These are phyloP conservation scores for Dendrophyllia cribrosa DNA, from an alignment of 64 coral and sea anemone species.

Conservation along the genomic window DNA sequence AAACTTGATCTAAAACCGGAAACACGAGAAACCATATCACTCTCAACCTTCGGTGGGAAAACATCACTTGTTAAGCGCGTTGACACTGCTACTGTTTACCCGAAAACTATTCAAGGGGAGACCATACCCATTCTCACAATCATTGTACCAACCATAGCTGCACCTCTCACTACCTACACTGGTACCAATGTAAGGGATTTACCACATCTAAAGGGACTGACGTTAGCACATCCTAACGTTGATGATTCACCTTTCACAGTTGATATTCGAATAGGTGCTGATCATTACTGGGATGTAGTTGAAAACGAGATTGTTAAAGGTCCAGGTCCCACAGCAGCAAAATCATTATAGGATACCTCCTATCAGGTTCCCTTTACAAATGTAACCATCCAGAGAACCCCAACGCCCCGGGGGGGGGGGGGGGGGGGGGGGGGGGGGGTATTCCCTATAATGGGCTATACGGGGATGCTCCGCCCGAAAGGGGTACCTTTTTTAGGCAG, in stretches of 20 bases:
- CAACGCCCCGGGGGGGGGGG: too few species aligned
- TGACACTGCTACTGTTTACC: background rate
- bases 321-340: slow-evolving; percentile 46
- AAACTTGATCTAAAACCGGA: slow-evolving; percentile 18
- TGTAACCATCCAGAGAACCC: background rate
- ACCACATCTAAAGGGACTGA: slow-evolving; percentile 57
- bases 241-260: slow-evolving; percentile 31
- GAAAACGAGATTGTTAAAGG: slow-evolving; percentile 46
- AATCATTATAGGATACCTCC: slow-evolving; percentile 48
- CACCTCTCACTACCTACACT: slow-evolving; percentile 23
- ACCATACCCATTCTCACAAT: slow-evolving; percentile 34
- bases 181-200: slow-evolving; percentile 3
- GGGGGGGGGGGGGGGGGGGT: too few species aligned
- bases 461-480: too few species aligned
- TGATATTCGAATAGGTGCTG: slow-evolving; percentile 51
- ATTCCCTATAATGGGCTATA: too few species aligned
- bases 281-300: slow-evolving; percentile 65
- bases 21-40: slow-evolving; percentile 26
- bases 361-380: slow-evolving; percentile 15
- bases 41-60: slow-evolving; percentile 52
- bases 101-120: background rate
- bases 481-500: too few species aligned
- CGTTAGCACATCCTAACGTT: slow-evolving; percentile 46
- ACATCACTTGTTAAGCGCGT: background rate
- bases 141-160: slow-evolving; percentile 46